Percentiles rank a stretch among this genome's conserved stretches.
Evolutionary conservation across 1,140 invertebrate species (phyloP).

Genomic region (Grapholita molesta): DNA sequence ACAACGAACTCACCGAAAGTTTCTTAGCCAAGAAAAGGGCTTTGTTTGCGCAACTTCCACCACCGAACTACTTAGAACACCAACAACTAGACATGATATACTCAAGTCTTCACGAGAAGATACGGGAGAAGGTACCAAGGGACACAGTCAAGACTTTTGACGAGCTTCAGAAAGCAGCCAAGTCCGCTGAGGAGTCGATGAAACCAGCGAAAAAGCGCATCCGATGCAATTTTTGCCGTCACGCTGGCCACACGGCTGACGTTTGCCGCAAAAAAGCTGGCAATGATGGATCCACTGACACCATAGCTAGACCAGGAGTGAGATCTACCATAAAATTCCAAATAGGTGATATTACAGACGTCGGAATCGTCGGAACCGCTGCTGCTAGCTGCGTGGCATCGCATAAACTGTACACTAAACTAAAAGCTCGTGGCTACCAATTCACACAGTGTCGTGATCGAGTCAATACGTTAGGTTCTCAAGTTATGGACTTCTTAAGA

Average conservation of each 20-base stretch:
- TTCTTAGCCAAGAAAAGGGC: slow-evolving; percentile 11
- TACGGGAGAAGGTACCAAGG: neutral
- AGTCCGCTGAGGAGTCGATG: neutral
- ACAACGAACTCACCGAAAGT: neutral
- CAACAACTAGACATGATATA: slow-evolving; percentile 14
- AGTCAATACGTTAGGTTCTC: neutral
- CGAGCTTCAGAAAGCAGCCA: neutral
- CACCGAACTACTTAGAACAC: neutral
- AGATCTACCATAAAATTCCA: neutral
- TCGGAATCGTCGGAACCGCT: neutral
- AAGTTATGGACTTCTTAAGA: neutral
- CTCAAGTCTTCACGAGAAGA: neutral
- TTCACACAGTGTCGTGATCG: neutral
- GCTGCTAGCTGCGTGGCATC: neutral
- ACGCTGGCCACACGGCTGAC: neutral
- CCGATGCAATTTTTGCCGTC: neutral
- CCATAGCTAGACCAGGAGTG: neutral
- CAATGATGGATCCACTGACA: neutral
- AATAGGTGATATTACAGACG: neutral
- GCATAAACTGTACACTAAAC: neutral
- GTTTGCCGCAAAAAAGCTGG: neutral
- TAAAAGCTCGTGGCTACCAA: neutral
- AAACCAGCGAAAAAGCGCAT: neutral
- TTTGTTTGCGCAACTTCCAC: slow-evolving; percentile 5
- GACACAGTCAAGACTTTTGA: neutral